Evolutionary conservation across 1,140 invertebrate species (phyloP), one percentile per base, ranked within the genome.

Genomic region (Saxidomus purpurata): DNA sequence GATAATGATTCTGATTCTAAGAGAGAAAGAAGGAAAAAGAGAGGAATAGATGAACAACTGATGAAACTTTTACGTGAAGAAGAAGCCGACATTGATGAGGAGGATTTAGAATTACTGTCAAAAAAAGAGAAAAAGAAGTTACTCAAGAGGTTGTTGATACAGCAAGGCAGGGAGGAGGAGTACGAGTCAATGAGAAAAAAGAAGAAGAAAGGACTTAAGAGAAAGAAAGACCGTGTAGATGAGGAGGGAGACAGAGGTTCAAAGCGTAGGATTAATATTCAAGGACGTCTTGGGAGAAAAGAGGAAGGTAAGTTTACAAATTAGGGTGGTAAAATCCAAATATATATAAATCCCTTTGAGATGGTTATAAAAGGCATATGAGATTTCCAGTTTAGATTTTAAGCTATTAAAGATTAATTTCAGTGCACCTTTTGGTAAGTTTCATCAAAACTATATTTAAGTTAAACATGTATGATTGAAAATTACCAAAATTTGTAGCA

Each of bases 41-140:
- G 47, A 55, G 59, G 59, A 47, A 25, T 88, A 3, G 86, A 88
- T 71, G 77, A 81, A 47, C 76, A 88, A 69, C 34, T 88, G 76
- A 63, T 88, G 61, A 80, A 79, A 55, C 47, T 88, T 28, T 28
- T 88, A 15, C 15, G 67, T 15, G 86, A 88, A 63, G 76, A 88
- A 55, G 77, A 79, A 47, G 76, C 71, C 0, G 77, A 88, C n/a
- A 81, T 88, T 80, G 55, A 59, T n/a, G 34, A 80, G 38, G 71
- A 77, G 36, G 86, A 88, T 59, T 31, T 88, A 49, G 61, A 69
- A n/a, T 36, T 80, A 13, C 43, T 88, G 40, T 79, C 86, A 36
- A 88, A 88, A 49, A 80, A 81, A 55, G 86, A 88, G 38, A 88
- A 88, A 28, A 88, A 88, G 63, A 88, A 81, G n/a, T 55, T 88